Evolutionary conservation across 2,113 vertebrate species (phyloP), one percentile per base, ranked within the genome.

Genomic region (Otus sunia): DNA sequence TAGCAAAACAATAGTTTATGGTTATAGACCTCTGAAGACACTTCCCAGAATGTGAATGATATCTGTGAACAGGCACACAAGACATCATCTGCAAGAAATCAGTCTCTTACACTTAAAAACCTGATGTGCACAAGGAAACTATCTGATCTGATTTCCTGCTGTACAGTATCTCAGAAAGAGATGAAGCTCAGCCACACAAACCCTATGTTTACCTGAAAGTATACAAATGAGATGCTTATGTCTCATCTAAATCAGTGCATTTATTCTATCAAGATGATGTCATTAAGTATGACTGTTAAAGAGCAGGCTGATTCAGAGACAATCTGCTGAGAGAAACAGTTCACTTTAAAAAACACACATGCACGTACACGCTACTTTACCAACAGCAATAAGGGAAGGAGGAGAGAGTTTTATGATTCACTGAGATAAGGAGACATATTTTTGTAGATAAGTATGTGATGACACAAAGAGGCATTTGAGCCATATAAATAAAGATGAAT

Each of bases 291-390:
- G 21, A 23, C 34, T 74, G 7, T 17, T 75, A 36, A 77, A 56
- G 41, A 55, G 5, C 45, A 36, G 16, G 4, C 5, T 0, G 5
- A 53, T 55, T 58, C 69, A 71, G 73, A 82, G 12, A 62, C 12
- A 30, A 69, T 36, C 27, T 77, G 5, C 20, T 25, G 17, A 59
- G 3, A 36, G 32, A 71, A 93, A 84, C 29, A 69, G 16, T 76
- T 91, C 39, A 62, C 11, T 30, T 30, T 81, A 43, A 68, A 22
- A 76, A 68, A 45, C 16, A 53, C 10, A 34, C 19, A 29, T 9
- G 2, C 1, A 4, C 0, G 0, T 11, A 13, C 25, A 45, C 19
- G 6, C n/a, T 71, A 63, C 27, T 32, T 47, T 47, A 49, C 9
- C 6, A 32, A 30, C 7, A 75, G 18, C 15, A 92, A 13, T 1